A percentile compares a stretch with the other conserved stretches of the same genome.
Evolutionary conservation across 2,797 vertebrate genomes (phyloP).

Genomic region (Knipowitschia caucasica): DNA sequence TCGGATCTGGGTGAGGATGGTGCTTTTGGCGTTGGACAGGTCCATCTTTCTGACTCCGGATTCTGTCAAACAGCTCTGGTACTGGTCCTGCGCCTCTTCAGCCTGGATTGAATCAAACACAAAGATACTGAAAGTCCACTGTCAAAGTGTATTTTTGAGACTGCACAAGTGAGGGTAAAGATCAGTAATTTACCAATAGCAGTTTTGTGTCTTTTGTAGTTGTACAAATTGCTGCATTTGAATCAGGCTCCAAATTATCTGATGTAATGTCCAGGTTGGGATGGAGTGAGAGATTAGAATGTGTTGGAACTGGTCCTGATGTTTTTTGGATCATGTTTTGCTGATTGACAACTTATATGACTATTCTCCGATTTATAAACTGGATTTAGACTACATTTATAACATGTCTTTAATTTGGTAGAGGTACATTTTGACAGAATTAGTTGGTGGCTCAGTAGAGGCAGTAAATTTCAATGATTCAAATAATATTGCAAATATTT

Average conservation of each 20-base stretch:
- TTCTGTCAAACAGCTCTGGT: slow-evolving; percentile 86
- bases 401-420: no score
- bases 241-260: no score
- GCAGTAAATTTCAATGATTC: no score
- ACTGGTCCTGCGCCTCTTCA: slow-evolving; percentile 90
- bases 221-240: no score
- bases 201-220: neutral
- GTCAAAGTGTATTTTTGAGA: no score
- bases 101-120: slow-evolving; percentile 67
- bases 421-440: no score
- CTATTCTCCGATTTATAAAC: neutral
- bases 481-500: no score
- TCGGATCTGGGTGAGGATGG: slow-evolving; percentile 87
- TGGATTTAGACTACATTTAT: neutral
- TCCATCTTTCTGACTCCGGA: slow-evolving; percentile 83
- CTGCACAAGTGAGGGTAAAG: no score
- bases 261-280: no score
- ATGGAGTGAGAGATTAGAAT: neutral
- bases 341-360: no score
- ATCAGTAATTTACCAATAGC: no score
- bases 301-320: neutral
- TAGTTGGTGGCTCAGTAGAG: no score
- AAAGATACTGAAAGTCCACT: neutral
- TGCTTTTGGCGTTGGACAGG: slow-evolving; percentile 87
- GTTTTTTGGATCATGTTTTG: neutral